phyloP scores from a whole-genome alignment of 2,113 vertebrate genomes.

The Siphamia tubifer region DNA sequence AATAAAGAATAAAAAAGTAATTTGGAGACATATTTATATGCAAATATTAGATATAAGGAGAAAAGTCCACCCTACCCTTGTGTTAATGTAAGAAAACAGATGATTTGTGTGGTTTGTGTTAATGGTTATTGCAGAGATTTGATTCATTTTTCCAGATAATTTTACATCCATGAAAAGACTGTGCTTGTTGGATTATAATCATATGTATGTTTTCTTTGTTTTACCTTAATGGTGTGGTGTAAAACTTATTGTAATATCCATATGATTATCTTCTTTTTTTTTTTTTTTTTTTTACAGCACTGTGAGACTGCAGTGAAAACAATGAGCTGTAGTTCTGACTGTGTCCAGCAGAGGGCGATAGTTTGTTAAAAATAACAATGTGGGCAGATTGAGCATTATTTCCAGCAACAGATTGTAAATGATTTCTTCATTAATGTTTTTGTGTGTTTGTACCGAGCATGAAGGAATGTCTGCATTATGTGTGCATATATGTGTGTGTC shows the following conservation, averaged over 20 bases:
- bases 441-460: background rate
- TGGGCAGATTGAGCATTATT: constrained; percentile 9
- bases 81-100: background rate
- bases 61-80: constrained; percentile 8
- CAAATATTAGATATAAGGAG: constrained; percentile 48
- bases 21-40: constrained; percentile 28
- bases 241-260: constrained; percentile 15
- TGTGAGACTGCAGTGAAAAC: constrained; percentile 8
- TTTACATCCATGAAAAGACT: constrained; percentile 18
- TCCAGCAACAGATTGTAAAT: constrained; percentile 46
- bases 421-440: constrained; percentile 22
- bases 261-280: background rate
- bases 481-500: constrained; percentile 8
- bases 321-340: constrained; percentile 42
- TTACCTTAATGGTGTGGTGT: background rate
- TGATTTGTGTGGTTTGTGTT: background rate
- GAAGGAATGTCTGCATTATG: constrained; percentile 15
- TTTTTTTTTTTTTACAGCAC: background rate
- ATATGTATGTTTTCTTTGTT: background rate
- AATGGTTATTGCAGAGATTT: background rate
- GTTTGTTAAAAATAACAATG: constrained; percentile 47
- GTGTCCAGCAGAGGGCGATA: constrained; percentile 71
- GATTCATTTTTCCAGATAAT: background rate
- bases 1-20: constrained; percentile 40
- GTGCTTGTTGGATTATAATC: constrained; percentile 35